Evolutionary conservation across 2,797 vertebrate genomes (phyloP), one percentile per base, ranked within the genome.

Genomic region (Melopsittacus undulatus): DNA sequence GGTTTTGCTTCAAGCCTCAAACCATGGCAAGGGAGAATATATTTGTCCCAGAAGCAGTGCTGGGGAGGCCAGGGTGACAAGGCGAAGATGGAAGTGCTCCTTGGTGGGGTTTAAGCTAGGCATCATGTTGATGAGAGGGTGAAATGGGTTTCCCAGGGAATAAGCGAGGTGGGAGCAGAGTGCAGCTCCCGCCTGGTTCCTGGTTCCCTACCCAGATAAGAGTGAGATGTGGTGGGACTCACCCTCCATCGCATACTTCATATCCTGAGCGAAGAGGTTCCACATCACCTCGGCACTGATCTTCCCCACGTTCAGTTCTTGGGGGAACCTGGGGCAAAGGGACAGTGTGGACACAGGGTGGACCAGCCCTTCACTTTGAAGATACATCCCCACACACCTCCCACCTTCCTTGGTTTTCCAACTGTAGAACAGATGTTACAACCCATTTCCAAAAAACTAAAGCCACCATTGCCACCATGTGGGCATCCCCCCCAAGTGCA

Each of bases 221-320:
- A 40, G 56, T 23, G 48, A 8, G 7, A 45, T 2, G 3, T 3
- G 8, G 29, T 5, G 21, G 40, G 27, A 96, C 98, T 98, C 95
- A 99, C 99, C 99, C 97, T 99, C 99, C 99, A 99, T 99, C 2
- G 99, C 99, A 1, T 99, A 99, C 97, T 99, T 99, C 99, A 99
- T 99, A 96, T 99, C 99, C 97, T 99, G 99, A 94, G 99, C 99
- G 97, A 99, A 99, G 87, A 99, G 98, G 95, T 99, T 99, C 99
- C 99, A 99, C 99, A 99, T 99, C 89, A 99, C 99, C 96, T 99
- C 99, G 0, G 99, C 99, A 0, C 99, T 99, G 98, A 99, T 99
- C 97, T 99, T 99, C 72, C 99, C 99, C 92, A 99, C 99, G 1
- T 99, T 99, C 87, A 99, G 98, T 83, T 99, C 99, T 96, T 99